Base-by-base conservation (phyloP, 2,113 vertebrate genomes). In the Cercocebus atys region DNA sequence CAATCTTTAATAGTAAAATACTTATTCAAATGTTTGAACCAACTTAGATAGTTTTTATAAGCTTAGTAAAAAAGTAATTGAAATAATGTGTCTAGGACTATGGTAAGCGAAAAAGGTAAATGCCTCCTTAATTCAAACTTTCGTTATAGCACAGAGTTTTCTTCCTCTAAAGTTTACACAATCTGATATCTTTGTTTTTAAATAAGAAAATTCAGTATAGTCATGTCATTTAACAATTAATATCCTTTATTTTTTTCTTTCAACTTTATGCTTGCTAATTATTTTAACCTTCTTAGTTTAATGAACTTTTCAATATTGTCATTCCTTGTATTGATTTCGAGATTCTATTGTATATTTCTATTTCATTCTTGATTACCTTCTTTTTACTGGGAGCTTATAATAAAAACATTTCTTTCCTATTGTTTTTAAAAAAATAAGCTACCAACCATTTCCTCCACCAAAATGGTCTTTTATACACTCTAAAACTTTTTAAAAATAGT, bases 311-410 rank as follows among this genome's bases (percentile, higher is more conserved):
- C 17, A 92, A 80, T 89, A 25, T 9, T 68, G 23, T 89, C 64
- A 93, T 86, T 96, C 57, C 12, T 83, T 52, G 8, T 92, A 68
- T 3, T 94, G n/a, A 72, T 94, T 94, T 79, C 35, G 18, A 57
- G 38, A 94, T 84, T 96, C 70, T 84, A 17, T 32, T 75, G 1
- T 57, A 78, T 59, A 92, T 93, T 82, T 55, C 18, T 82, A 38
- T 75, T 88, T 17, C 9, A 79, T 80, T 88, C 9, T 30, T 72
- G 3, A 92, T 75, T 86, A 89, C 2, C 30, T 91, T 94, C 22
- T 38, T 90, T 73, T 45, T 92, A 93, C 1, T 84, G 6, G 43
- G 38, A 30, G 5, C 8, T 89, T 85, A 27, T 8, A 93, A 94
- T 66, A 75, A 40, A 75, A 88, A 72, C 5, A 22, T 43, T 80